phyloP scores from a whole-genome alignment of 2,113 vertebrate species.

The Malurus elegans region DNA sequence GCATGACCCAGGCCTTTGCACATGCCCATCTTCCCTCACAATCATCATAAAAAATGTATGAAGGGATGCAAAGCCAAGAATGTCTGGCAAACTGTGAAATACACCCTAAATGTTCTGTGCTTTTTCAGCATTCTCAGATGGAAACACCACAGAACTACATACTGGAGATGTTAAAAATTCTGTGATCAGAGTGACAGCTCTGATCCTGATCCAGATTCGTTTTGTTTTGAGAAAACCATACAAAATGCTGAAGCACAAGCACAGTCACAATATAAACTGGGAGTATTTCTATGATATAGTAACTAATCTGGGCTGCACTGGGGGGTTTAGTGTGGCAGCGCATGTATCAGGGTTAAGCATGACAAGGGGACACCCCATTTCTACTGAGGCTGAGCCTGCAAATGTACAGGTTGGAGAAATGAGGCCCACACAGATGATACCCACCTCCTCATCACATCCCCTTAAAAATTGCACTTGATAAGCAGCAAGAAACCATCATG shows the following conservation, averaged over 20 bases:
- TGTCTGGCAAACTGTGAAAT: rapidly evolving
- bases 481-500: background rate
- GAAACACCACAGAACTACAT: background rate
- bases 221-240: background rate
- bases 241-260: background rate
- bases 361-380: background rate
- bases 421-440: background rate
- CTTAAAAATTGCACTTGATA: background rate
- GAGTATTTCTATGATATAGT: background rate
- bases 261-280: background rate
- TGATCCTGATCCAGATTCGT: background rate
- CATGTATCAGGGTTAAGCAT: background rate
- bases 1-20: background rate
- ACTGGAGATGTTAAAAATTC: background rate
- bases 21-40: background rate
- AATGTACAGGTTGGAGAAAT: background rate
- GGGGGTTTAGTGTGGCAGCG: rapidly evolving
- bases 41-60: rapidly evolving
- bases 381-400: background rate
- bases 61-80: background rate
- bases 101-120: rapidly evolving
- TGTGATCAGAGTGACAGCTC: background rate
- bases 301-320: background rate
- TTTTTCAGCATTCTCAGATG: background rate
- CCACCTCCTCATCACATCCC: background rate